Base-by-base conservation (phyloP, 2,797 vertebrate species). In the Mus minutoides region DNA sequence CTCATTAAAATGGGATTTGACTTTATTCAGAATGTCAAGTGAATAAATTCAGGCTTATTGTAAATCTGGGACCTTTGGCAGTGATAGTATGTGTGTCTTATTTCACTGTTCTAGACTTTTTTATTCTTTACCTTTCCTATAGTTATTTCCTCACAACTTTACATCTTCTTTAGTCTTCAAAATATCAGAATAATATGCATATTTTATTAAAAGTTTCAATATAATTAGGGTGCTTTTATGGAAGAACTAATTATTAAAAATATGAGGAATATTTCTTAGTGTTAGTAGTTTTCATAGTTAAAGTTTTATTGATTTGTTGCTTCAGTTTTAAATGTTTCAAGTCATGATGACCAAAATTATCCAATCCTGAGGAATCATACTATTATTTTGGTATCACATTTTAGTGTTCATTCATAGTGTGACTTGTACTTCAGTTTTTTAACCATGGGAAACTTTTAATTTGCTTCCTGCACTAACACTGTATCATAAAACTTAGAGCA, bases 1-100 rank as follows among this genome's bases (percentile, higher is more conserved):
- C 73, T 97, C 93, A 96, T 97, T 97, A 95, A 95, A 96, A 73
- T 49, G 49, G 21, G 24, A 96, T 96, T 95, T 96, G 56, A 29
- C 79, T 94, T 93, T 93, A 67, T 40, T 80, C 76, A 94, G 90
- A 96, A 90, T 96, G 88, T 88, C 90, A 96, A 96, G 93, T 88
- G 49, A 87, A 84, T 77, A 94, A 92, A 92, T 79, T 86, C 69
- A 87, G 91, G 58, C 78, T 97, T 83, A 93, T 31, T 79, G 52
- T 46, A 94, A 94, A 92, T 91, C 73, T 94, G 87, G 86, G 13
- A 69, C 67, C 58, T 76, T 91, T 94, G 91, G 62, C 95, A 60
- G 37, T 80, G 76, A 49, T 0, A 10, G 3, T 78, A 64, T 92
- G 84, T 88, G 26, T 60, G 64, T 91, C 46, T 96, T 94, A 96